Base-by-base conservation (phyloP, 23 tunicate genomes). In the Trididemnum nubilum region DNA sequence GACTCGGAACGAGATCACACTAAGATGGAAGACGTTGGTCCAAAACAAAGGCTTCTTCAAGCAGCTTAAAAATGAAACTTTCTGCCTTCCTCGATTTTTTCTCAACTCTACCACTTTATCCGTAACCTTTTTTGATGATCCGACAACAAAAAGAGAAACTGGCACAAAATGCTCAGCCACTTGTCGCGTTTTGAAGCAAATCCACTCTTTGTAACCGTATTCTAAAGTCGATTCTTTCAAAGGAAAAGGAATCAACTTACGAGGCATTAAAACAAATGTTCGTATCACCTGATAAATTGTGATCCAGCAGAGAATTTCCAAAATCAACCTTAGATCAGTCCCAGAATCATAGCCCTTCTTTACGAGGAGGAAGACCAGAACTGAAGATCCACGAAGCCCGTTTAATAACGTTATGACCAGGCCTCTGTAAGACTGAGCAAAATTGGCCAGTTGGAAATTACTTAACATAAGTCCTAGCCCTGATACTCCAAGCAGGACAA, bases 401-500 rank as follows among this genome's bases (percentile, higher is more conserved):
- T 64, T 64, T 76, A 81, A 33, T 54, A 87, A 58, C 1, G 92
- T 73, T 4, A 87, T 81, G 1, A 82, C 51, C 2, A 71, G 35
- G 1, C 86, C 83, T 25, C 83, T 44, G 39, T 23, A 39, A 31
- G 35, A 35, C 51, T 79, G 57, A 35, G 82, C 75, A 4, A 88
- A 59, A 51, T 71, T 82, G 19, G 83, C 87, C 22, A 82, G 65
- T 52, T 88, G 93, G 34, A 82, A 35, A 69, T 88, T 82, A 60
- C 79, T 88, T 63, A 82, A 26, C 18, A 88, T 28, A 36, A 88
- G 25, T 19, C 59, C 23, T 33, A 51, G 40, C 0, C 93, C 87
- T 32, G 86, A 84, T 2, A 82, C 29, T 2, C 81, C 86, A 50
- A 88, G 27, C 28, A 36, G 64, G 19, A 70, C 32, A 64, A 88